Evolutionary conservation across 2,797 vertebrate species (phyloP).

Genomic region (Danio albolineatus): DNA sequence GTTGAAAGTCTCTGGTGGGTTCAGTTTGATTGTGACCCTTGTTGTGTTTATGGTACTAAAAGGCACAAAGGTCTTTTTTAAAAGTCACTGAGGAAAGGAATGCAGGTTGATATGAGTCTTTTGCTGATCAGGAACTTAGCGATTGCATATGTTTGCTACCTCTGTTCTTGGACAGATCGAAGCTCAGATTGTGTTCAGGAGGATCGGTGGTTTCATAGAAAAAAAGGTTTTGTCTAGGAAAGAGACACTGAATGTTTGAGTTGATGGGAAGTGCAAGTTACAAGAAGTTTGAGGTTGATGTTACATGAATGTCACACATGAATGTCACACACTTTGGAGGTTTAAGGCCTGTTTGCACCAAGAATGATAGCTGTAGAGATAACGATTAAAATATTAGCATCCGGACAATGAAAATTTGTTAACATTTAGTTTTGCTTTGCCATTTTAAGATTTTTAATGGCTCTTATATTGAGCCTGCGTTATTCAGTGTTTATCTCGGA

Average conservation of each 20-base stretch:
- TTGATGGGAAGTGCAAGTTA: slow-evolving; percentile 21
- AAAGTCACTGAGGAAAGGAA: slow-evolving; percentile 24
- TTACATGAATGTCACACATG: slow-evolving; percentile 23
- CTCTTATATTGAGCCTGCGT: too few relatives aligned
- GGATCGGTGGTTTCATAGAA: neutral
- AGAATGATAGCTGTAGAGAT: neutral
- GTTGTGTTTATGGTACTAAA: slow-evolving; percentile 35
- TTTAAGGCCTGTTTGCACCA: neutral
- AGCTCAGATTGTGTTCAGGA: neutral
- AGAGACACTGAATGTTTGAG: slow-evolving; percentile 24
- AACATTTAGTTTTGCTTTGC: too few relatives aligned
- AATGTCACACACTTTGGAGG: slow-evolving; percentile 17
- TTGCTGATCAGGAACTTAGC: slow-evolving; percentile 15
- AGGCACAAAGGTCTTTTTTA: slow-evolving; percentile 37
- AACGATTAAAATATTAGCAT: too few relatives aligned
- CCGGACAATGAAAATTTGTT: too few relatives aligned
- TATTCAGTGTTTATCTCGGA: too few relatives aligned
- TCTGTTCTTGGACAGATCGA: slow-evolving; percentile 12
- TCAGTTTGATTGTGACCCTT: slow-evolving; percentile 16
- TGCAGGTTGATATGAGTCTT: slow-evolving; percentile 3
- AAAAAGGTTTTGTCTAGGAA: slow-evolving; percentile 1
- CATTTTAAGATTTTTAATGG: too few relatives aligned
- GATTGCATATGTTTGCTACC: slow-evolving; percentile 19
- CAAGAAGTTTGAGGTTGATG: neutral
- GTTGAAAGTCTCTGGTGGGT: slow-evolving; percentile 20